Base-by-base conservation (phyloP, 2,888 invertebrate species). In the Furcula furcula region DNA sequence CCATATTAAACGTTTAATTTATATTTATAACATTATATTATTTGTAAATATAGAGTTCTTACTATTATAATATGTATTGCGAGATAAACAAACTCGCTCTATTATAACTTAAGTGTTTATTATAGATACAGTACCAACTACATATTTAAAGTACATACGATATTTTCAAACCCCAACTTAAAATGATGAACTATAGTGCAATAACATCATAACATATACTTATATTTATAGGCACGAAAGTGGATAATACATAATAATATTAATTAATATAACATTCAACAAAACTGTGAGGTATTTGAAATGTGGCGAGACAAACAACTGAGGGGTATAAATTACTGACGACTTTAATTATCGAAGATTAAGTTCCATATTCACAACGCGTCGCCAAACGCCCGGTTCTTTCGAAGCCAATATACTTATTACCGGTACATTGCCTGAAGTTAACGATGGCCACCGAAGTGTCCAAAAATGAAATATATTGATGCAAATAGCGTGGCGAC, bases 1-100 rank as follows among this genome's bases (percentile, higher is more conserved):
- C 54, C 70, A 74, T 81, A 81, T 80, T 84, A 85, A 86, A 86
- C 80, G 82, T 86, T 88, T 87, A 83, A 76, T 88, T 88, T 86
- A 80, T 87, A 83, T 83, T 79, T 80, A 72, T 88, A 89, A 89
- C 88, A 88, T 88, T 87, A 86, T 88, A 87, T 89, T 89, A 87
- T 87, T 69, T 89, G 87, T 89, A 88, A 88, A 88, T 89, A 88
- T 84, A 86, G 79, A 82, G 82, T 85, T 87, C 80, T 82, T 86
- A 86, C 63, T 76, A 72, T 77, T 70, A 75, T 82, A 47, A 58
- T 61, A 78, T 77, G 71, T 75, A 77, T 68, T 78, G 79, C 74
- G 77, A 79, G 79, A 79, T 81, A 79, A 82, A 80, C 82, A 78
- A 81, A 81, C 85, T 78, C 77, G 72, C 73, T 78, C 75, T 81